Conservation (phyloP, 1,140 invertebrate species). For the Manduca sexta region DNA sequence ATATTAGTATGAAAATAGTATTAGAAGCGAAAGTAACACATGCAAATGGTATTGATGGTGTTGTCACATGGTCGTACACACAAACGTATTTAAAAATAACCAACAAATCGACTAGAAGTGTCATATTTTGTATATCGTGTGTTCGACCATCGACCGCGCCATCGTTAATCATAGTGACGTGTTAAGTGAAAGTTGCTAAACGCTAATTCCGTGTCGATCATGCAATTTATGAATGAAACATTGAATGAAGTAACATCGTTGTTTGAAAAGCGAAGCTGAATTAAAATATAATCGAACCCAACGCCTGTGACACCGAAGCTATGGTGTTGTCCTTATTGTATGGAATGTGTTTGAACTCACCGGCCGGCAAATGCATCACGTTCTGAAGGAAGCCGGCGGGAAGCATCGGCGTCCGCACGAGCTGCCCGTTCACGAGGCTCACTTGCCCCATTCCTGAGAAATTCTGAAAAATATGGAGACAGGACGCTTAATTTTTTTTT, state of each 20-base stretch:
- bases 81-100: no score
- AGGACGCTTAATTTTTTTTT: no score
- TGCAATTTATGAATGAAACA: no score
- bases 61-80: background rate
- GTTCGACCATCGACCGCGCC: no score
- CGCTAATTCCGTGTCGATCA: no score
- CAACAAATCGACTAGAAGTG: no score
- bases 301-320: background rate
- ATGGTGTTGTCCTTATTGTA: background rate
- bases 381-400: constrained; percentile 75
- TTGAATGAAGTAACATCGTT: no score
- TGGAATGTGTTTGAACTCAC: constrained; percentile 27
- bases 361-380: constrained; percentile 67
- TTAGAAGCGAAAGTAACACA: constrained; percentile 36
- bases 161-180: no score
- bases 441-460: constrained; percentile 68
- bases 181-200: no score
- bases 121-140: no score
- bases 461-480: constrained; percentile 45
- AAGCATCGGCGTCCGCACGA: constrained; percentile 75
- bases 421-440: constrained; percentile 75
- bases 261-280: constrained; percentile 1
- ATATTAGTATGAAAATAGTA: constrained; percentile 53
- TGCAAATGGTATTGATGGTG: constrained; percentile 14
- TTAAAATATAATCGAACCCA: background rate